Evolutionary conservation across 2,797 vertebrate species (phyloP).

Genomic region (Menidia menidia): DNA sequence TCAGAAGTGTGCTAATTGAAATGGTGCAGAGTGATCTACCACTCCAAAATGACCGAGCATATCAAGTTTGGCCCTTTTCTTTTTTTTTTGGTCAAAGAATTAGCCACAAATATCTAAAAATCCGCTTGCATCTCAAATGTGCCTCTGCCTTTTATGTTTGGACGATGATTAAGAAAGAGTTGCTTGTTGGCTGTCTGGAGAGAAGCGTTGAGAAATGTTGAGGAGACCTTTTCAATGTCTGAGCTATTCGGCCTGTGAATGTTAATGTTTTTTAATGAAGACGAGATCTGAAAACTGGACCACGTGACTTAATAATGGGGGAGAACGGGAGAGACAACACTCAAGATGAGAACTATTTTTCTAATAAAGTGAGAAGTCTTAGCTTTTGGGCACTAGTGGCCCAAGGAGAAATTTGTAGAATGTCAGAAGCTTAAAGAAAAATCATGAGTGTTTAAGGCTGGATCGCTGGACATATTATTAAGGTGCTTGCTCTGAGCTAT

Average conservation of each 20-base stretch:
- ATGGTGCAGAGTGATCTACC: constrained; percentile 60
- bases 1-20: constrained; percentile 81
- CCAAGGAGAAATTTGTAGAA: constrained; percentile 41
- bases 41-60: constrained; percentile 57
- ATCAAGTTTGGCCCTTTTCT: constrained; percentile 45
- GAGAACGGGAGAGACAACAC: constrained; percentile 52
- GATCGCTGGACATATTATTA: constrained; percentile 65
- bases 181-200: constrained; percentile 83
- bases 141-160: constrained; percentile 32
- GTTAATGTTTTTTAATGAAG: constrained; percentile 98
- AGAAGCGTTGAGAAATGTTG: constrained; percentile 91
- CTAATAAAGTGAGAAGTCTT: constrained; percentile 8
- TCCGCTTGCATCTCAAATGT: constrained; percentile 41
- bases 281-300: constrained; percentile 91
- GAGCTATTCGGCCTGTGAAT: constrained; percentile 92
- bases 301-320: constrained; percentile 87
- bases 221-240: constrained; percentile 96
- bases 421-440: constrained; percentile 78
- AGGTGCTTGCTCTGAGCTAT: constrained; percentile 64
- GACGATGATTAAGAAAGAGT: constrained; percentile 92
- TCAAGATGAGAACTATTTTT: constrained; percentile 8
- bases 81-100: constrained; percentile 47
- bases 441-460: constrained; percentile 77
- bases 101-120: constrained; percentile 52
- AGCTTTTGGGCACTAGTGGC: constrained; percentile 38